These are phyloP conservation scores for Puntigrus tetrazona DNA, from an alignment of 2,113 vertebrate species.

Conservation along the genomic window DNA sequence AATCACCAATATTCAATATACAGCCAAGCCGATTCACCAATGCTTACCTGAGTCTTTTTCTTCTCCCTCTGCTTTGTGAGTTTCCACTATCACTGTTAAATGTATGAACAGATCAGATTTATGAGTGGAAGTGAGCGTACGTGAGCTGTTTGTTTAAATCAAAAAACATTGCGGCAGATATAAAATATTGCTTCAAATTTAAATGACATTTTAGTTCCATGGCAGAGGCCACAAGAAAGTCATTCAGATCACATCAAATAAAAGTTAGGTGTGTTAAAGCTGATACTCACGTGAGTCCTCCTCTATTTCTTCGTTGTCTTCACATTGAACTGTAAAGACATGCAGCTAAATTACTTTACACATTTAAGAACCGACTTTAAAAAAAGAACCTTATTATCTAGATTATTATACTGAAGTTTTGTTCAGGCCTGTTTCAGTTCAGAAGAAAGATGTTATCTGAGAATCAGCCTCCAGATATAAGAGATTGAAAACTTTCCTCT, in stretches of 20 bases:
- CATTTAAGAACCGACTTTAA: not conserved
- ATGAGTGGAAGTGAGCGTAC: not conserved
- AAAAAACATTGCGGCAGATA: not conserved
- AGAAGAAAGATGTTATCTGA: constrained; percentile 22
- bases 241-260: not conserved
- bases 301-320: not conserved
- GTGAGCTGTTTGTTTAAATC: not conserved
- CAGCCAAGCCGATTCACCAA: not conserved
- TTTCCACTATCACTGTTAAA: not conserved
- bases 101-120: not conserved
- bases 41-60: not conserved
- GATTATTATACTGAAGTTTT: not conserved
- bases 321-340: constrained; percentile 29
- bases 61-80: rapidly evolving
- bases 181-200: not conserved
- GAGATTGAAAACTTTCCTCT: not conserved
- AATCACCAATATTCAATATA: not conserved
- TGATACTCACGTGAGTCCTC: constrained; percentile 9
- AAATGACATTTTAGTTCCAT: not conserved
- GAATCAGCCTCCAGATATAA: not conserved
- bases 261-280: not conserved
- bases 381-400: not conserved
- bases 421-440: not conserved
- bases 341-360: not conserved
- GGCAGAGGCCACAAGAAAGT: not conserved